Evolutionary conservation across 1,140 invertebrate genomes (phyloP).

Genomic region (Pemphigus obesinymphae): DNA sequence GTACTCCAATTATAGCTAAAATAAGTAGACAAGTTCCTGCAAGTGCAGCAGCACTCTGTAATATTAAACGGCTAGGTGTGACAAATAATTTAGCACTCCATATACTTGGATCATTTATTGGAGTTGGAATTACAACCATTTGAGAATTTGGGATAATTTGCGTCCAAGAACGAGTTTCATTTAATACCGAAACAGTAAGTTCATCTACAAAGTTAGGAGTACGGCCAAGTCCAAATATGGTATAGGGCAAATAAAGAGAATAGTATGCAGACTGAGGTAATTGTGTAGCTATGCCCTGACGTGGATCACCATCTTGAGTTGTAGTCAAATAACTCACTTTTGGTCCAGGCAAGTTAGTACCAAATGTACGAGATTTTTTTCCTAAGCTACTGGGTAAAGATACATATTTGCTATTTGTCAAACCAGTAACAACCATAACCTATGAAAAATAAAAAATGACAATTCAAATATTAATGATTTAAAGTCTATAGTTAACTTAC

Average conservation of each 20-base stretch:
- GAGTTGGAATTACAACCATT: constrained; percentile 89
- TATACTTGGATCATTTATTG: constrained; percentile 65
- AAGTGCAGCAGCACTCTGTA: constrained; percentile 84
- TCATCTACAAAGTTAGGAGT: constrained; percentile 96
- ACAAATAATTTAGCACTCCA: constrained; percentile 95
- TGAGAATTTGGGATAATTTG: constrained; percentile 98
- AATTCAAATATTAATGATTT: background rate
- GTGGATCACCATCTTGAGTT: constrained; percentile 71
- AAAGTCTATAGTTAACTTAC: background rate
- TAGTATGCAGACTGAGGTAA: constrained; percentile 88
- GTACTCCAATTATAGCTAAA: constrained; percentile 72
- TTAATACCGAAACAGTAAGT: constrained; percentile 74
- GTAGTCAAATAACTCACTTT: constrained; percentile 80
- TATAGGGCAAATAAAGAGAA: constrained; percentile 87
- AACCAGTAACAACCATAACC: constrained; percentile 83
- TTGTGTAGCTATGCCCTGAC: constrained; percentile 75
- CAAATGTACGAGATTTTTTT: constrained; percentile 71
- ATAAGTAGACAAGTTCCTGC: constrained; percentile 82
- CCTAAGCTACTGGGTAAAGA: constrained; percentile 63
- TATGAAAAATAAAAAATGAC: background rate
- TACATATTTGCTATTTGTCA: constrained; percentile 66
- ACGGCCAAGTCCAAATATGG: constrained; percentile 89
- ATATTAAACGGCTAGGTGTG: constrained; percentile 88
- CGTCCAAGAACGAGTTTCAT: constrained; percentile 67
- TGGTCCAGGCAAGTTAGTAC: constrained; percentile 84